Percentiles rank a stretch among this genome's conserved stretches.
These are phyloP conservation scores for Aspidiotus rigidus DNA, from an alignment of 2,888 invertebrate genomes.

Conservation along the genomic window DNA sequence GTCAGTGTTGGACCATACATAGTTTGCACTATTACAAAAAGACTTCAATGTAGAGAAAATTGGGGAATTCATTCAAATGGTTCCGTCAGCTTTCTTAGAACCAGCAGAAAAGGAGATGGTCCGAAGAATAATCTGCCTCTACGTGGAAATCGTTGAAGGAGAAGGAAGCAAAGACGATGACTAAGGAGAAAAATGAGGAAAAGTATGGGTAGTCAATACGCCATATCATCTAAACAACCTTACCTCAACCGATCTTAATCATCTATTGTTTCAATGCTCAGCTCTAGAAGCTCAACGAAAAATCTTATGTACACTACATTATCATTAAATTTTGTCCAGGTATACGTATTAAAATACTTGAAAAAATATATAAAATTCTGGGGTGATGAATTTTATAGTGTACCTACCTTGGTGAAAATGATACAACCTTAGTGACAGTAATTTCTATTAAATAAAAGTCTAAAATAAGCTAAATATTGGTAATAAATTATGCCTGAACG, in stretches of 20 bases:
- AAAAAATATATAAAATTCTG: no score
- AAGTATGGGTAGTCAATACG: neutral
- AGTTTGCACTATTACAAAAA: neutral
- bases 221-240: conserved; percentile 1
- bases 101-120: conserved; percentile 2
- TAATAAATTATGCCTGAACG: no score
- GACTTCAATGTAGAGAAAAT: neutral
- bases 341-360: conserved; percentile 1
- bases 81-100: neutral
- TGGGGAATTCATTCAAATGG: neutral
- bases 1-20: conserved; percentile 2
- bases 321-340: conserved; percentile 1
- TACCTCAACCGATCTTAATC: conserved; percentile 1
- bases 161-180: neutral
- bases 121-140: conserved; percentile 2
- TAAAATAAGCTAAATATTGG: no score
- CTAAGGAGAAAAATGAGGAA: conserved; percentile 1
- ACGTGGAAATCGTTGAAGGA: conserved; percentile 2
- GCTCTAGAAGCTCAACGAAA: conserved; percentile 2
- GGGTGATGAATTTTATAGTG: no score
- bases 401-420: no score
- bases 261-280: conserved; percentile 1
- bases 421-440: no score
- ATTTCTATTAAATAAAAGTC: no score
- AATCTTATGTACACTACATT: conserved; percentile 1